Conservation (phyloP, 2,888 invertebrate genomes). For the Eupsilia transversa region DNA sequence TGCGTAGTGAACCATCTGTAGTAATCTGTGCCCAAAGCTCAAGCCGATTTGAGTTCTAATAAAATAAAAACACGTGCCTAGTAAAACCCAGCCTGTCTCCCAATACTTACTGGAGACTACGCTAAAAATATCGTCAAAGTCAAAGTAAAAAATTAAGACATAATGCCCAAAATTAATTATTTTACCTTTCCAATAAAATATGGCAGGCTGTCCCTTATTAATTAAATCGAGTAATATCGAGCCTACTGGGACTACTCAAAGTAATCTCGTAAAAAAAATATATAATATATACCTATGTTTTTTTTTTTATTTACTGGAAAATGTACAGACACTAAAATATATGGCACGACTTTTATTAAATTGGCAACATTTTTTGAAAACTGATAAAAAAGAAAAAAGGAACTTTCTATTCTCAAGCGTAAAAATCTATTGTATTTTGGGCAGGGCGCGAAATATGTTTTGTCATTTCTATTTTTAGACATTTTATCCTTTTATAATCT, state of each 20-base stretch:
- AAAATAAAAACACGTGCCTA: background rate
- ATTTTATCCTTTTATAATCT: background rate
- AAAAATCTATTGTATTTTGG: background rate
- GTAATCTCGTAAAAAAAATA: slow-evolving; percentile 31
- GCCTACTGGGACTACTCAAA: slow-evolving; percentile 23
- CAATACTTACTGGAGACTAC: background rate
- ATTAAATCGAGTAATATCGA: slow-evolving; percentile 38
- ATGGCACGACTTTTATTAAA: background rate
- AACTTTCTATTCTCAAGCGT: slow-evolving; percentile 9
- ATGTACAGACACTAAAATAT: background rate
- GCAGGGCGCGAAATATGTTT: slow-evolving; percentile 12
- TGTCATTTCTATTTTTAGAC: slow-evolving; percentile 23
- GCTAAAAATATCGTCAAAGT: slow-evolving; percentile 28
- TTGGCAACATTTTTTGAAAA: slow-evolving; percentile 3
- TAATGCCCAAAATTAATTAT: slow-evolving; percentile 31
- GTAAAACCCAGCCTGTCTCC: background rate
- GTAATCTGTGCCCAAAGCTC: background rate
- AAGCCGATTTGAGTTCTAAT: background rate
- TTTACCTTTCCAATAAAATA: slow-evolving; percentile 25
- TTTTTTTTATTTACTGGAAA: too few species aligned
- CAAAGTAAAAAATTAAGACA: slow-evolving; percentile 24
- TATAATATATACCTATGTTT: too few species aligned
- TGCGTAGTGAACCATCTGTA: too few species aligned
- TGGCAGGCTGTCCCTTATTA: slow-evolving; percentile 26
- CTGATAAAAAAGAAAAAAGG: background rate